These are phyloP conservation scores for Drosophila tropicalis DNA, from an alignment of 1,140 invertebrate species.

Conservation along the genomic window DNA sequence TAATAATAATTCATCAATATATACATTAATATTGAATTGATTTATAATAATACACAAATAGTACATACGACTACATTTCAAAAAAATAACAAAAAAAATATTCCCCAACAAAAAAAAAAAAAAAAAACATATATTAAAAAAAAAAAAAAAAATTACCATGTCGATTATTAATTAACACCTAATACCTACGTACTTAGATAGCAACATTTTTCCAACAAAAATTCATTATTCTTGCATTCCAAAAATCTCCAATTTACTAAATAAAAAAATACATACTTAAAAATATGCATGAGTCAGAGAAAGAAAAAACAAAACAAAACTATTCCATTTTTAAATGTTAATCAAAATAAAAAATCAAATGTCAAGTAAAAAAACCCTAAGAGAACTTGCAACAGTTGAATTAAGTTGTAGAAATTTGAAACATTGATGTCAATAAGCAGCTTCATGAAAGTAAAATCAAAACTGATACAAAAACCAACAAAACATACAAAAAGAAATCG, in stretches of 20 bases:
- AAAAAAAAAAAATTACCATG: slow-evolving; percentile 55
- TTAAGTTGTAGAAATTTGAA: slow-evolving; percentile 65
- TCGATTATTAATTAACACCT: slow-evolving; percentile 71
- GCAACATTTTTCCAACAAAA: slow-evolving; percentile 72
- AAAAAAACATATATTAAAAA: slow-evolving; percentile 17
- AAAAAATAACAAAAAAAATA: slow-evolving; percentile 41
- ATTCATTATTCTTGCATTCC: slow-evolving; percentile 62
- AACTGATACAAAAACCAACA: slow-evolving; percentile 53
- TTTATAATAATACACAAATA: slow-evolving; percentile 26
- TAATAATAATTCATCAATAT: slow-evolving; percentile 46
- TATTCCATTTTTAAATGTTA: slow-evolving; percentile 59
- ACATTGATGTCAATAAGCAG: slow-evolving; percentile 78
- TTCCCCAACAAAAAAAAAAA: slow-evolving; percentile 46
- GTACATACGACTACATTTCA: slow-evolving; percentile 37
- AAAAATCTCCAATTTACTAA: slow-evolving; percentile 63
- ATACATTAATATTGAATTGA: slow-evolving; percentile 50
- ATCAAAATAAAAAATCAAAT: slow-evolving; percentile 33
- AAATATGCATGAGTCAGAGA: slow-evolving; percentile 40
- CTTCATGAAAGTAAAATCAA: slow-evolving; percentile 49
- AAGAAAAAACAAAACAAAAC: slow-evolving; percentile 25
- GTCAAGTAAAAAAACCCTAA: slow-evolving; percentile 12
- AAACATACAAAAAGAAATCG: slow-evolving; percentile 33
- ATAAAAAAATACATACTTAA: slow-evolving; percentile 32
- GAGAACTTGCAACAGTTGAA: slow-evolving; percentile 46
- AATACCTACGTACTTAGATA: slow-evolving; percentile 68